Evolutionary conservation across 2,797 vertebrate genomes (phyloP).

Genomic region (Sebastes ruberrimus): DNA sequence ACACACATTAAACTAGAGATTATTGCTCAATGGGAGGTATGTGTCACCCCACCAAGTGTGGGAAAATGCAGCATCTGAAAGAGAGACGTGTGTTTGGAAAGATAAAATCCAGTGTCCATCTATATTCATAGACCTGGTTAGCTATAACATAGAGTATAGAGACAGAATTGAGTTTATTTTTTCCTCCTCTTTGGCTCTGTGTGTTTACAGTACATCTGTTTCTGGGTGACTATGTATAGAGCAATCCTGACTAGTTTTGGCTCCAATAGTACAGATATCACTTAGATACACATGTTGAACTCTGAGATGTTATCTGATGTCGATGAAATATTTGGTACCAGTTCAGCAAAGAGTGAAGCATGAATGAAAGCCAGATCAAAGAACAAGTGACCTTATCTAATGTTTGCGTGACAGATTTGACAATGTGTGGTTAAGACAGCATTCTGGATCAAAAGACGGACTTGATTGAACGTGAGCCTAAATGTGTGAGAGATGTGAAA

Average conservation of each 20-base stretch:
- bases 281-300: not conserved
- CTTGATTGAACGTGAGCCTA: not conserved
- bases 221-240: not conserved
- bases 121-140: not conserved
- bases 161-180: not conserved
- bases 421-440: not conserved
- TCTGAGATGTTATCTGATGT: not conserved
- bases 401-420: not conserved
- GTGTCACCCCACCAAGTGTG: not conserved
- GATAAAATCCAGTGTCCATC: not conserved
- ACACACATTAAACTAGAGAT: not conserved
- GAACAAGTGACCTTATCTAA: not conserved
- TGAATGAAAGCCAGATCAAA: constrained; percentile 1
- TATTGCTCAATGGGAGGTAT: not conserved
- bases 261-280: not conserved
- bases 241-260: constrained; percentile 1
- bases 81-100: not conserved
- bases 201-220: constrained; percentile 13
- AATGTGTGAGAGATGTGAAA: not conserved
- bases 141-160: not conserved
- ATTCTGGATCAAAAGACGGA: not conserved
- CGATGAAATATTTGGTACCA: not conserved
- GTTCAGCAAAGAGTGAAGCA: not conserved
- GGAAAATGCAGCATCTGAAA: not conserved
- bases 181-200: not conserved